Evolutionary conservation across 2,113 vertebrate genomes (phyloP).

Genomic region (Casuarius casuarius): DNA sequence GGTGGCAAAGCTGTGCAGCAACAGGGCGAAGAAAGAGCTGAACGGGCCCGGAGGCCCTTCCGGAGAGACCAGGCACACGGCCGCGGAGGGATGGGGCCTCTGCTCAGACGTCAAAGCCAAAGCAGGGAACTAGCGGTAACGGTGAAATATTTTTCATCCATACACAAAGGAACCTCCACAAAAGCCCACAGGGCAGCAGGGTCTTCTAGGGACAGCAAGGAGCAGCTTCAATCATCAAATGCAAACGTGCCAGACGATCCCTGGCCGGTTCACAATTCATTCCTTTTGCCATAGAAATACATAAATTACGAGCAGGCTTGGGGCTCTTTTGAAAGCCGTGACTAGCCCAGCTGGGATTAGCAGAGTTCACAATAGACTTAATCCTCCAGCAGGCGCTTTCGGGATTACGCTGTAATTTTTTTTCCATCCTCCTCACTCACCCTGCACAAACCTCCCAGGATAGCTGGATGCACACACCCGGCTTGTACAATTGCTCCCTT

Average conservation of each 20-base stretch:
- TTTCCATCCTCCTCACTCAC: background rate
- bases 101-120: background rate
- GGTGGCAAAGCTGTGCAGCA: too few relatives aligned
- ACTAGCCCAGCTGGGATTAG: background rate
- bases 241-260: background rate
- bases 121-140: background rate
- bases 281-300: background rate
- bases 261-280: background rate
- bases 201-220: background rate
- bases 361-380: background rate
- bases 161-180: background rate
- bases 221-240: too few relatives aligned
- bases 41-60: too few relatives aligned
- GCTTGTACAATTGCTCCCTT: background rate
- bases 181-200: background rate
- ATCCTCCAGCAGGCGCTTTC: background rate
- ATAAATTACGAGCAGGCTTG: rapidly evolving
- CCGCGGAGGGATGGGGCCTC: background rate
- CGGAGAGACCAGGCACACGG: too few relatives aligned
- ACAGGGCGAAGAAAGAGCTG: background rate
- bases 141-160: background rate
- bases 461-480: rapidly evolving
- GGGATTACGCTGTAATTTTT: background rate
- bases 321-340: background rate
- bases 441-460: background rate